phyloP scores from a whole-genome alignment of 1,140 invertebrate genomes.

The Drosophila arawakana region DNA sequence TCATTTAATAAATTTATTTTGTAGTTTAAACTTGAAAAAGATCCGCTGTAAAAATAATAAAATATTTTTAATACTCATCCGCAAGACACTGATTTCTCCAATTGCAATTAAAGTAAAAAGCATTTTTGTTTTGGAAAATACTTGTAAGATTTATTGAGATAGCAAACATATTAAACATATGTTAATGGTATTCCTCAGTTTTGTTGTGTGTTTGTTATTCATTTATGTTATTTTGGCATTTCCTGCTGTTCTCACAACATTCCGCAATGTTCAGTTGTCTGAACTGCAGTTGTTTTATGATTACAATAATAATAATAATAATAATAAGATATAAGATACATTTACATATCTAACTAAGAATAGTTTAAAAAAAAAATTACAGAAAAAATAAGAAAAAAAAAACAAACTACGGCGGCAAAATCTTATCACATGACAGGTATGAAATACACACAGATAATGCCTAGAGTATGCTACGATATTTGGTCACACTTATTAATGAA shows the following conservation, averaged over 20 bases:
- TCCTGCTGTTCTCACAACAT: conserved; percentile 31
- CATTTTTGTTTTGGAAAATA: conserved; percentile 18
- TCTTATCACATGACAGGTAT: conserved; percentile 49
- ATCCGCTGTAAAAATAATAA: no score
- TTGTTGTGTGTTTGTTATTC: conserved; percentile 16
- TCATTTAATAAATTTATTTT: no score
- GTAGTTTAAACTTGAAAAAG: no score
- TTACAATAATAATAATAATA: neutral
- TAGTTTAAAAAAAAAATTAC: conserved; percentile 19
- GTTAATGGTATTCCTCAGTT: neutral
- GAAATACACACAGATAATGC: conserved; percentile 41
- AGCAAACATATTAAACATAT: conserved; percentile 27
- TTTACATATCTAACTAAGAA: conserved; percentile 31
- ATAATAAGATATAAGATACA: conserved; percentile 23
- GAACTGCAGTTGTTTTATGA: conserved; percentile 11
- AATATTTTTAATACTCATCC: no score
- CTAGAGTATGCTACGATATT: conserved; percentile 39
- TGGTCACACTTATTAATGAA: conserved; percentile 2
- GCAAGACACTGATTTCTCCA: no score
- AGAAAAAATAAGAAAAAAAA: conserved; percentile 30
- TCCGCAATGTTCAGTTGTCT: conserved; percentile 13
- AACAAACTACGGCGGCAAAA: conserved; percentile 39
- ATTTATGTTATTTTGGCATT: conserved; percentile 38
- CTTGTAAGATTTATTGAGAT: conserved; percentile 43
- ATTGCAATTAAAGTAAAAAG: neutral